Conservation (phyloP, 30 jellyfish, hydroid and myxozoan genomes). For the Aurelia coerulea region DNA sequence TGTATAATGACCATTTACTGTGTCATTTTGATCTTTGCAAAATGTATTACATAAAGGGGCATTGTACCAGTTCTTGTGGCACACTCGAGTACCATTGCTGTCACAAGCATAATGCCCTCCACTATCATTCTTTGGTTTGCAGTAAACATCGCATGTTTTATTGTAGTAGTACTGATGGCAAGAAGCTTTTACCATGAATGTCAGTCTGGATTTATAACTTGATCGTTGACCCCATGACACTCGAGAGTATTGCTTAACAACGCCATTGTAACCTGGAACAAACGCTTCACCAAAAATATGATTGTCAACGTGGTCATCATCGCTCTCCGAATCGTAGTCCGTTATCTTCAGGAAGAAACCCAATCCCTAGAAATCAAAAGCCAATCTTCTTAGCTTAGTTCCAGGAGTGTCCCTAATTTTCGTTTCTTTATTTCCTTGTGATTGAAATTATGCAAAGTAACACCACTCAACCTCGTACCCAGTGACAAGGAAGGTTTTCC, state of each 20-base stretch:
- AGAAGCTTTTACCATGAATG: slow-evolving; percentile 34
- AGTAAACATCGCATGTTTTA: not conserved
- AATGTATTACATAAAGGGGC: not conserved
- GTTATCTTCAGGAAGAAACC: slow-evolving; percentile 35
- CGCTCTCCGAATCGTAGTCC: not conserved
- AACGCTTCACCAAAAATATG: slow-evolving; percentile 13
- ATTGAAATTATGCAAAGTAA: no score
- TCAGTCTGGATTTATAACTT: slow-evolving; percentile 4
- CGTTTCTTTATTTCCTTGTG: no score
- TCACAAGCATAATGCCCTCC: no score
- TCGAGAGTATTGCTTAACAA: not conserved
- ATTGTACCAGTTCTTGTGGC: no score
- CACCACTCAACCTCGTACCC: no score
- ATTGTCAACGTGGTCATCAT: slow-evolving; percentile 6
- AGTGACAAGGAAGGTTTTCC: no score
- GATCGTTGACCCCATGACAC: slow-evolving; percentile 1
- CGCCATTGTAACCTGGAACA: slow-evolving; percentile 19
- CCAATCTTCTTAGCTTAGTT: no score
- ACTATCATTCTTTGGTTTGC: no score
- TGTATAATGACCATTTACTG: slow-evolving; percentile 34
- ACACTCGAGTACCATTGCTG: no score
- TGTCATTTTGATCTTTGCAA: slow-evolving; percentile 20
- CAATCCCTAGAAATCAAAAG: not conserved
- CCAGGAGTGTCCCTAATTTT: no score
- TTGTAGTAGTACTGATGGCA: slow-evolving; percentile 14